Percentiles rank a stretch among this genome's conserved stretches.
These are phyloP conservation scores for Drosophila flavopinicola DNA, from an alignment of 2,888 invertebrate species.

Conservation along the genomic window DNA sequence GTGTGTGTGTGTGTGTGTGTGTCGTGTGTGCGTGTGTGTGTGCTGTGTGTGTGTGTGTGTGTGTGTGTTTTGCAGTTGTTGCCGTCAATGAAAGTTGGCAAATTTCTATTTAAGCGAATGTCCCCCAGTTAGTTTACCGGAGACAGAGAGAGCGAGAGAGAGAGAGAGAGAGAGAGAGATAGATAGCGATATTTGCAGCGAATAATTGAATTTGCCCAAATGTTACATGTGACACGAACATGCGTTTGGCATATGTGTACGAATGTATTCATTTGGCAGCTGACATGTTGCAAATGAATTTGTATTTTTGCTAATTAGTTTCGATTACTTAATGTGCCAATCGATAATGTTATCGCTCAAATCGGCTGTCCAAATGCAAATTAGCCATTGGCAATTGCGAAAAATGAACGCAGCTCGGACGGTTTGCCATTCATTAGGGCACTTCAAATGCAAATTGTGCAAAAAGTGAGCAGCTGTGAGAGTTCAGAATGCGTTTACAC, in stretches of 20 bases:
- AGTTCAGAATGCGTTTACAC: no score
- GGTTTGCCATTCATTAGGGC: no score
- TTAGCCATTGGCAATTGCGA: neutral
- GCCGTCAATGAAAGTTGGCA: constrained; percentile 39
- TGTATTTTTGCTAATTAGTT: constrained; percentile 16
- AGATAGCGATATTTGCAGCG: neutral
- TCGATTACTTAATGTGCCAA: constrained; percentile 13
- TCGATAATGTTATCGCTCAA: neutral
- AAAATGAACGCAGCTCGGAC: no score
- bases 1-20: constrained; percentile 9
- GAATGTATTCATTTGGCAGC: constrained; percentile 26
- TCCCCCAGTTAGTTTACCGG: no score
- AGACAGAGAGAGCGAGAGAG: no score
- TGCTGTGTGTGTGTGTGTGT: constrained; percentile 1
- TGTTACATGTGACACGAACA: constrained; percentile 27
- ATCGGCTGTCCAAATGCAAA: constrained; percentile 4
- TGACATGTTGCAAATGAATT: constrained; percentile 19
- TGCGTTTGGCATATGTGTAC: constrained; percentile 21
- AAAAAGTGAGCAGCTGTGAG: neutral
- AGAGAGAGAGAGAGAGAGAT: no score
- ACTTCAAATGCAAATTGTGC: no score
- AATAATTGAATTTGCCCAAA: constrained; percentile 7
- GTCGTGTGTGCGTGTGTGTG: constrained; percentile 8
- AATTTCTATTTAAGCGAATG: constrained; percentile 42
- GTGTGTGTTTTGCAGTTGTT: constrained; percentile 37